Base-by-base conservation (phyloP, 2,888 invertebrate species). In the Ditula angustiorana region DNA sequence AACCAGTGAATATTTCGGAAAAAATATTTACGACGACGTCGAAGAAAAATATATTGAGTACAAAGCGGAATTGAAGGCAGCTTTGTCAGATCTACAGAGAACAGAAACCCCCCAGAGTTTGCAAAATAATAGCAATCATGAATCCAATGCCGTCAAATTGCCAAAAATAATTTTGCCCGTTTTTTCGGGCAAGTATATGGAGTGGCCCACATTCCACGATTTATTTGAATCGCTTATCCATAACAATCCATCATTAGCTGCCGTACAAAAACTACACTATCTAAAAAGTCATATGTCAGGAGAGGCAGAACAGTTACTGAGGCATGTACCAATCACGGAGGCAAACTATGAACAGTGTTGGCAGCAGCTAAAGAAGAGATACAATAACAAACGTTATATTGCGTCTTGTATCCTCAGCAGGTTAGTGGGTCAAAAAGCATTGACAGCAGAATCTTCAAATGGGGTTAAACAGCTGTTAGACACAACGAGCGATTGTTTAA, bases 331-430 rank as follows among this genome's bases (percentile, higher is more conserved):
- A 5, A 44, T 44, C 7, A 21, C 44, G 19, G 19, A 44, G 11
- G 19, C 13, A n/a, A 61, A 53, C 8, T 61, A 52, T 44, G 13
- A 44, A 10, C 19, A 26, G 26, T 50, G 50, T 5, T 61, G 60
- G 60, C 49, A 62, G 21, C 37, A 49, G 16, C 49, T 68, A 11
- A 58, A 64, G 23, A 62, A 55, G 11, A 37, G 68, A 26, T 68
- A 66, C 37, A 61, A 60, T 11, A 57, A 66, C 44, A 66, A 68
- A 11, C 47, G 66, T 33, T 52, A 61, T 23, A 66, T 68, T 35
- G 61, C 53, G 10, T 53, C 55, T 16, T 56, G 60, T 33, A 52
- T 58, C 16, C 50, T 13, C 41, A 63, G 47, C 47, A 56, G 35
- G 37, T 67, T 62, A 52, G n/a, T 59, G n/a, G 33, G 21, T 49